phyloP scores from a whole-genome alignment of 1,140 invertebrate genomes.

The Triops cancriformis region DNA sequence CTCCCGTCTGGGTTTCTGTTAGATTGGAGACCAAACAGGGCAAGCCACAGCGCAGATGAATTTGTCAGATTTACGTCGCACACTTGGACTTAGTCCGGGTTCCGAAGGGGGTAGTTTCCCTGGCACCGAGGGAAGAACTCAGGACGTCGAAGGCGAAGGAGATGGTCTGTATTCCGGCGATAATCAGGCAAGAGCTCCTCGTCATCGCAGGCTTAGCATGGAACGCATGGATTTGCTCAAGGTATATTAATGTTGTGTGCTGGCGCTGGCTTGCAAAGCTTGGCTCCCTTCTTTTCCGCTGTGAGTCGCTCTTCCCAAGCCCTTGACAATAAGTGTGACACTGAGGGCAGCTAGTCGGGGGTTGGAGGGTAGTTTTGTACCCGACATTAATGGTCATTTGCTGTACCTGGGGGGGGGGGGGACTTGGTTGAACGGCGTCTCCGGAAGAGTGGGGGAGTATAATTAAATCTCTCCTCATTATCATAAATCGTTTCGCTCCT shows the following conservation, averaged over 20 bases:
- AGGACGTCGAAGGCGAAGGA: constrained; percentile 29
- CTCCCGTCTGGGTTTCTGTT: constrained; percentile 30
- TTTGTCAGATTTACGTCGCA: constrained; percentile 75
- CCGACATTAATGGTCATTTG: background rate
- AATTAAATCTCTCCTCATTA: background rate
- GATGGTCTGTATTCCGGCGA: constrained; percentile 30
- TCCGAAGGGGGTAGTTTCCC: background rate
- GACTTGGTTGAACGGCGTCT: background rate
- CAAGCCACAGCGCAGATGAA: constrained; percentile 89
- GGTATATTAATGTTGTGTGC: constrained; percentile 44
- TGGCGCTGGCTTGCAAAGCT: constrained; percentile 24
- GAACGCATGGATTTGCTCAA: constrained; percentile 92
- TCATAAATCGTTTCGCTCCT: background rate
- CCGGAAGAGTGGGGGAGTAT: background rate
- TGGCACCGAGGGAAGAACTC: background rate
- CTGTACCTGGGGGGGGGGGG: background rate
- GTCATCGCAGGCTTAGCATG: constrained; percentile 75
- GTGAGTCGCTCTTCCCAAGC: background rate
- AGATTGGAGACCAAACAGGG: constrained; percentile 80
- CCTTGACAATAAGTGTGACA: background rate
- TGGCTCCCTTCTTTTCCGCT: background rate
- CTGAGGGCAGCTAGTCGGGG: background rate
- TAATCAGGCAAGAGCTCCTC: constrained; percentile 24
- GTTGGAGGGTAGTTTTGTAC: background rate
- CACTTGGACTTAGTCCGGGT: constrained; percentile 50